Evolutionary conservation across 1,140 invertebrate species (phyloP).

Genomic region (Drosophila sucinea): DNA sequence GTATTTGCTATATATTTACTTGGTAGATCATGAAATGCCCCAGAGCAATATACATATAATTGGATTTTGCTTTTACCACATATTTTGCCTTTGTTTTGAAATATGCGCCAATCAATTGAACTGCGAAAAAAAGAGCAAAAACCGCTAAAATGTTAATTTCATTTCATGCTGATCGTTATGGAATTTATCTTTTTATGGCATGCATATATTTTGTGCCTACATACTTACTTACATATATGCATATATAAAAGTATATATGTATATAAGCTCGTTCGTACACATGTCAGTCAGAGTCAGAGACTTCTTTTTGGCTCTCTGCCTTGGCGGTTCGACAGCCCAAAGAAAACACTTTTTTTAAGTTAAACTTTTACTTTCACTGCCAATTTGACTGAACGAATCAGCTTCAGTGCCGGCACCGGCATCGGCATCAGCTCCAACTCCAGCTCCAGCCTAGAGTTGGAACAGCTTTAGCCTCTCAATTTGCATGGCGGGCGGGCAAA

Average conservation of each 20-base stretch:
- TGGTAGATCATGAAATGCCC: too few species aligned
- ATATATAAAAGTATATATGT: neutral
- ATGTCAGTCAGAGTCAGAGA: slow-evolving; percentile 3
- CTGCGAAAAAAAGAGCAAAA: neutral
- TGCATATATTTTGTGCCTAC: slow-evolving; percentile 17
- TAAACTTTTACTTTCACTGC: slow-evolving; percentile 79
- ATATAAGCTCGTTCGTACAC: neutral
- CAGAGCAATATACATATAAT: too few species aligned
- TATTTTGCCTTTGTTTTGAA: slow-evolving; percentile 6
- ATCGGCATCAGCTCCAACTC: neutral
- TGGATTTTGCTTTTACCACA: slow-evolving; percentile 9
- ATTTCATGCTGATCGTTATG: slow-evolving; percentile 25
- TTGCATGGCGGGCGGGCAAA: slow-evolving; percentile 54
- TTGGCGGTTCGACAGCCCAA: slow-evolving; percentile 65
- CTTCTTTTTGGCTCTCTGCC: slow-evolving; percentile 13
- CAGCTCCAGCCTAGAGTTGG: neutral
- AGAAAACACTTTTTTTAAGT: slow-evolving; percentile 50
- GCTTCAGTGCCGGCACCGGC: slow-evolving; percentile 24
- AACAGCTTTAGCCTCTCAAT: slow-evolving; percentile 48
- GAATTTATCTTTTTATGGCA: slow-evolving; percentile 43
- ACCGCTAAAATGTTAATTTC: slow-evolving; percentile 11
- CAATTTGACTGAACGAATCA: slow-evolving; percentile 61
- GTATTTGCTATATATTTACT: too few species aligned
- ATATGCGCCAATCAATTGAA: slow-evolving; percentile 20
- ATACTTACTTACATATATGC: neutral